Conservation (phyloP, 2,888 invertebrate species). For the Dysmachus trigonus region DNA sequence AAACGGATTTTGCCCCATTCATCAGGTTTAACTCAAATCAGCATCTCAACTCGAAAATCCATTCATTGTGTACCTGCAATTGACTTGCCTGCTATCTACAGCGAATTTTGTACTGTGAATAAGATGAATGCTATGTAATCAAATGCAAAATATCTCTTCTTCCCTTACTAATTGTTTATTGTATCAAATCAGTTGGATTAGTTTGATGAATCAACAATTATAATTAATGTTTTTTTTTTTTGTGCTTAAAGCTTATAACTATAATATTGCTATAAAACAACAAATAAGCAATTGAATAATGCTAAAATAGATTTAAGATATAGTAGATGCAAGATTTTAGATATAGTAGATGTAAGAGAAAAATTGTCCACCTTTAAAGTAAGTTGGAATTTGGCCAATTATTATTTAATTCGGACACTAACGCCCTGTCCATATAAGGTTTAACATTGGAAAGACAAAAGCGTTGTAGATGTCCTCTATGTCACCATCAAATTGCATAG, state of each 20-base stretch:
- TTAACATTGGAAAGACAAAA: neutral
- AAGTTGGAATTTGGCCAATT: neutral
- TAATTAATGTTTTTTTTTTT: neutral
- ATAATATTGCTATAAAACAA: no score
- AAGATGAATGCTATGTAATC: neutral
- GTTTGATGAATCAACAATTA: neutral
- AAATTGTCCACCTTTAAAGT: neutral
- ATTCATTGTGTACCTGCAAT: neutral
- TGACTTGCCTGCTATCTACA: neutral
- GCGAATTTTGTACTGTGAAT: neutral
- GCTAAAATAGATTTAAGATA: no score
- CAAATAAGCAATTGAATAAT: no score
- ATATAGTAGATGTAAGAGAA: neutral
- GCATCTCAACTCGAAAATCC: neutral
- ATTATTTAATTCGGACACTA: neutral
- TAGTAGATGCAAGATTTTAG: no score
- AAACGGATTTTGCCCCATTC: neutral
- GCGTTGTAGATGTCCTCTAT: neutral
- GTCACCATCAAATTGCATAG: neutral
- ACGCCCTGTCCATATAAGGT: neutral
- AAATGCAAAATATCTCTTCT: neutral
- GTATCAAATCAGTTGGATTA: neutral
- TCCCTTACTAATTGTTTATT: neutral
- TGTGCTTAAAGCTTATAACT: neutral
- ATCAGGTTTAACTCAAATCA: neutral